Evolutionary conservation across 2,797 vertebrate genomes (phyloP).

Genomic region (Trachops cirrhosus): DNA sequence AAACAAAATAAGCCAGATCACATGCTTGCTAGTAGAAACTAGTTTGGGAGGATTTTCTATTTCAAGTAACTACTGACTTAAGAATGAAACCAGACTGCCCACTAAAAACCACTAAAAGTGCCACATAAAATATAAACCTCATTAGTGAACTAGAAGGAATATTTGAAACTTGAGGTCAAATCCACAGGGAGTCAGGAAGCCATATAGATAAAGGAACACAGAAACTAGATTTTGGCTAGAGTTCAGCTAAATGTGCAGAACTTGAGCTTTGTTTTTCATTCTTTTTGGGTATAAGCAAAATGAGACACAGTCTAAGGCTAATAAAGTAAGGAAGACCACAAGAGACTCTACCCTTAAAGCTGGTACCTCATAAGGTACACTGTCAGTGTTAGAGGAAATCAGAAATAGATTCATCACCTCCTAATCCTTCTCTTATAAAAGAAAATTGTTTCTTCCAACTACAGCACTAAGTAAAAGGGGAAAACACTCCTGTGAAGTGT

Average conservation of each 20-base stretch:
- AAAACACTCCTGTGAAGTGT: neutral
- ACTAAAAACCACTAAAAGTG: neutral
- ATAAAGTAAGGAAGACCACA: neutral
- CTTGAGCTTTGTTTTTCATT: neutral
- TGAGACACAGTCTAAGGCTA: neutral
- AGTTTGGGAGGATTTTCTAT: neutral
- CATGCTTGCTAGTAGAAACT: neutral
- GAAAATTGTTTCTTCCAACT: neutral
- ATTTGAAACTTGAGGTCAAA: neutral
- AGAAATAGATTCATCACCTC: neutral
- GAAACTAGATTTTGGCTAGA: neutral
- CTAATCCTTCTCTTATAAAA: neutral
- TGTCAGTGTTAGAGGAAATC: neutral
- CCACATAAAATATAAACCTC: neutral
- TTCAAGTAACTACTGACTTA: neutral
- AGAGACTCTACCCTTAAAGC: neutral
- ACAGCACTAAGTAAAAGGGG: neutral
- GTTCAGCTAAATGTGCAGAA: neutral
- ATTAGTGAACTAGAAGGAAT: neutral
- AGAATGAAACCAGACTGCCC: neutral
- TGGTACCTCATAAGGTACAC: neutral
- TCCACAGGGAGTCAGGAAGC: neutral
- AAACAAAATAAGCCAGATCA: neutral
- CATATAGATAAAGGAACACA: neutral
- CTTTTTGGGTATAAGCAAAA: neutral